phyloP scores from a whole-genome alignment of 1,140 invertebrate genomes.

The Drosophila setifemur region DNA sequence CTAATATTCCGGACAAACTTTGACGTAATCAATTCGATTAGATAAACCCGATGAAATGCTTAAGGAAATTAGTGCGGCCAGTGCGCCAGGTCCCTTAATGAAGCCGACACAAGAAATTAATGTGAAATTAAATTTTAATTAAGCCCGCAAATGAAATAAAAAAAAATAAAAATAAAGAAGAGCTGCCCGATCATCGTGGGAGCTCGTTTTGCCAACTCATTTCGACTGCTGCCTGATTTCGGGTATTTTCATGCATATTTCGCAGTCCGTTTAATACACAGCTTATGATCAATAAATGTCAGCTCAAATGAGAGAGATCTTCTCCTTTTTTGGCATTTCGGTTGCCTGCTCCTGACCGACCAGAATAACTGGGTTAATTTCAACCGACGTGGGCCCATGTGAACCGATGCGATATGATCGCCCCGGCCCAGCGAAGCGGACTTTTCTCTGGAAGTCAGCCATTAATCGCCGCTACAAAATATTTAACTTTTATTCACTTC shows the following conservation, averaged over 20 bases:
- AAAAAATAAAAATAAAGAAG: slow-evolving; percentile 22
- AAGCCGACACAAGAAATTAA: slow-evolving; percentile 45
- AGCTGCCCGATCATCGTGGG: slow-evolving; percentile 47
- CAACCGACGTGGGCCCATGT: slow-evolving; percentile 26
- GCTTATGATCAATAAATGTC: slow-evolving; percentile 81
- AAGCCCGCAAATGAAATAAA: slow-evolving; percentile 39
- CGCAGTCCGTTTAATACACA: slow-evolving; percentile 70
- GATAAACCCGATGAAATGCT: slow-evolving; percentile 66
- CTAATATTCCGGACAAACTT: slow-evolving; percentile 68
- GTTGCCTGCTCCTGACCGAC: background rate
- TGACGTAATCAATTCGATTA: slow-evolving; percentile 76
- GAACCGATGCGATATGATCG: slow-evolving; percentile 20
- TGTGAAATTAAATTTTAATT: slow-evolving; percentile 54
- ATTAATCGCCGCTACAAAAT: slow-evolving; percentile 52
- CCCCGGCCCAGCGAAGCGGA: slow-evolving; percentile 1
- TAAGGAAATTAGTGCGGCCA: slow-evolving; percentile 59
- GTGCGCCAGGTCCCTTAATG: slow-evolving; percentile 27
- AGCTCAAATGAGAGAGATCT: slow-evolving; percentile 40
- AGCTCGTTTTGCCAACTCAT: slow-evolving; percentile 63
- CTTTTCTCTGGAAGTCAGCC: slow-evolving; percentile 52
- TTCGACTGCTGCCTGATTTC: slow-evolving; percentile 32
- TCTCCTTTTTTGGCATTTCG: background rate
- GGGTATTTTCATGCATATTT: slow-evolving; percentile 54
- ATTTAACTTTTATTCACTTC: slow-evolving; percentile 70
- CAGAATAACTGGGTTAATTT: slow-evolving; percentile 61